phyloP scores from a whole-genome alignment of 2,888 invertebrate species.

The Caenorhabditis becei region DNA sequence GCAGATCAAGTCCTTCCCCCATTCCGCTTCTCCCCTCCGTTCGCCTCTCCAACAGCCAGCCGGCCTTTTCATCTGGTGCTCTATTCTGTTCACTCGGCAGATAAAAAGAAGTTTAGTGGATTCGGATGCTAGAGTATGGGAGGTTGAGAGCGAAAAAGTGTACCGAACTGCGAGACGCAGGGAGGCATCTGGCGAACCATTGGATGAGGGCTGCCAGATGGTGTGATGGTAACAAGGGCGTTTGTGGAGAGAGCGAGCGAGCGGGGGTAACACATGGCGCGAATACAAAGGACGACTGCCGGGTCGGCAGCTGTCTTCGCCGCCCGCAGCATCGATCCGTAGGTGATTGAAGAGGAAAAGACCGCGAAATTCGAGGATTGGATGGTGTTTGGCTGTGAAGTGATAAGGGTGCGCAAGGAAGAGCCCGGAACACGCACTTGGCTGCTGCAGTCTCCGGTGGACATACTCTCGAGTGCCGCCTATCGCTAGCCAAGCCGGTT shows the following conservation, averaged over 20 bases:
- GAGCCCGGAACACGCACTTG: conserved; percentile 50
- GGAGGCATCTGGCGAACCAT: conserved; percentile 27
- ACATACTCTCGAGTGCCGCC: conserved; percentile 27
- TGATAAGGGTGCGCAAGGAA: conserved; percentile 51
- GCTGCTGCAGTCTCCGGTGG: conserved; percentile 10
- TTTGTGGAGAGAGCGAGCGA: conserved; percentile 1
- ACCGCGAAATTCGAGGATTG: not conserved
- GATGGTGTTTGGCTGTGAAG: conserved; percentile 24
- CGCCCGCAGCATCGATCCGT: conserved; percentile 7
- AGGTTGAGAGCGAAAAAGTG: not conserved
- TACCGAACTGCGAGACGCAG: conserved; percentile 2
- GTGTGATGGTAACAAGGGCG: conserved; percentile 40
- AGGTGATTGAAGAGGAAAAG: conserved; percentile 11
- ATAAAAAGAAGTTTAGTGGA: conserved; percentile 18
- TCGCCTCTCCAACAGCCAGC: not conserved
- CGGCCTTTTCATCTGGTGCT: conserved; percentile 10
- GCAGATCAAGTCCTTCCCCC: not conserved
- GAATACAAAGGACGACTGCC: conserved; percentile 41
- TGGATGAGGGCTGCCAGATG: conserved; percentile 38
- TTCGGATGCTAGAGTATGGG: conserved; percentile 16
- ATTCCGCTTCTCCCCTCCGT: not conserved
- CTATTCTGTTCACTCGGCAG: conserved; percentile 7
- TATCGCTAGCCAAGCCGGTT: conserved; percentile 26
- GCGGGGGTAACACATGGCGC: conserved; percentile 55
- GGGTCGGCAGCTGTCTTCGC: conserved; percentile 28